A percentile compares a stretch with the other conserved stretches of the same genome.
Conservation (phyloP, 2,797 vertebrate species). For the Spatula versicolor region DNA sequence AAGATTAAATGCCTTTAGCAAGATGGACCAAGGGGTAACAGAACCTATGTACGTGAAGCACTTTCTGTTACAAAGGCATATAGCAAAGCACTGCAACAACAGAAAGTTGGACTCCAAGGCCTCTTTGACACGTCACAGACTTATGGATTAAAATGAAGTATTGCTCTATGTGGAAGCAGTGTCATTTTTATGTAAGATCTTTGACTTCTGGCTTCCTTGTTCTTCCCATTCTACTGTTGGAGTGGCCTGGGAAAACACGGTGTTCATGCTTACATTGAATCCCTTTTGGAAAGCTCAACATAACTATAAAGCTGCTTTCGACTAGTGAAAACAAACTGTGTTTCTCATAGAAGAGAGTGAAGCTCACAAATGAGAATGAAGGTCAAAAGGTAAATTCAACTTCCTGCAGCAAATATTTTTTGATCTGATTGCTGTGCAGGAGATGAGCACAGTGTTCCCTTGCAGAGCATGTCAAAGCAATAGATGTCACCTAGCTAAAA, state of each 20-base stretch:
- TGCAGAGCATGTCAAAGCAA: neutral
- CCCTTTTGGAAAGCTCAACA: neutral
- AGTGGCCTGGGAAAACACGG: neutral
- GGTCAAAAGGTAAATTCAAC: conserved; percentile 38
- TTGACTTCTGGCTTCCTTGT: conserved; percentile 15
- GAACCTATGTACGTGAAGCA: neutral
- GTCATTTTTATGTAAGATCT: neutral
- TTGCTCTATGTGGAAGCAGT: neutral
- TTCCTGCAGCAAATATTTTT: conserved; percentile 32
- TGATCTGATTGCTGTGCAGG: conserved; percentile 8
- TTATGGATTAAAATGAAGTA: neutral
- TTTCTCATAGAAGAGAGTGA: neutral
- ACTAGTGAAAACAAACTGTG: conserved; percentile 20
- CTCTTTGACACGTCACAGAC: neutral
- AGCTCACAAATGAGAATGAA: neutral
- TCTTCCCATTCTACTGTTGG: neutral
- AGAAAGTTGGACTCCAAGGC: neutral
- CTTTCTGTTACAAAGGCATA: neutral
- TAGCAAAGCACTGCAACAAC: neutral
- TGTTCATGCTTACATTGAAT: neutral
- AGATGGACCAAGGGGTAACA: neutral
- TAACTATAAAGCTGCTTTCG: conserved; percentile 17
- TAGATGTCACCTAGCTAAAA: neutral
- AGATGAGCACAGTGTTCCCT: neutral
- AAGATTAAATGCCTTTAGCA: neutral